phyloP scores from a whole-genome alignment of 1,140 invertebrate genomes.

The Chymomyza costata region DNA sequence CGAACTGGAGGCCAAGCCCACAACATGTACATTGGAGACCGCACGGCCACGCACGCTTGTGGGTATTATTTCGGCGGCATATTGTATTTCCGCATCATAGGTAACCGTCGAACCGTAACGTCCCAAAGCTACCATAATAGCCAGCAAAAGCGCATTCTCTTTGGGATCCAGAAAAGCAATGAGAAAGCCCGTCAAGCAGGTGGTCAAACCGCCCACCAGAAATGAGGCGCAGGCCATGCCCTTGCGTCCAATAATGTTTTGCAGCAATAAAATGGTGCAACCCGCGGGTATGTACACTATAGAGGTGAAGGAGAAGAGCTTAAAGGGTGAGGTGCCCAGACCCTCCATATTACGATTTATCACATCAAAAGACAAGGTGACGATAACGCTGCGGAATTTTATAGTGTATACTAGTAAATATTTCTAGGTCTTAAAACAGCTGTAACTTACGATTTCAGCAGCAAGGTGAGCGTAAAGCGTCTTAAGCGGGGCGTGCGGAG shows the following conservation, averaged over 20 bases:
- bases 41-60: slow-evolving; percentile 79
- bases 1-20: slow-evolving; percentile 76
- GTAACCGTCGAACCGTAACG: slow-evolving; percentile 79
- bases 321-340: slow-evolving; percentile 77
- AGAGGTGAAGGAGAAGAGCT: slow-evolving; percentile 78
- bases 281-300: slow-evolving; percentile 78
- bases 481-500: slow-evolving; percentile 77
- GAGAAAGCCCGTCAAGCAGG: slow-evolving; percentile 58
- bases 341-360: slow-evolving; percentile 79
- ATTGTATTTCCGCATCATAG: slow-evolving; percentile 80
- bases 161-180: slow-evolving; percentile 51
- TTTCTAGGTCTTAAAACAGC: not conserved
- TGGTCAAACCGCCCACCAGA: slow-evolving; percentile 77
- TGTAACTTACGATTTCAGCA: slow-evolving; percentile 78
- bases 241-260: slow-evolving; percentile 78
- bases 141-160: slow-evolving; percentile 51
- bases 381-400: slow-evolving; percentile 76
- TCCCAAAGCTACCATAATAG: slow-evolving; percentile 76
- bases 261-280: slow-evolving; percentile 76
- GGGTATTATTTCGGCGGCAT: slow-evolving; percentile 81
- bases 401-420: not conserved
- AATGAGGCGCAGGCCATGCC: slow-evolving; percentile 77
- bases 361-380: slow-evolving; percentile 79
- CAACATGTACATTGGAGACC: slow-evolving; percentile 77
- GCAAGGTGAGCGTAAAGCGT: slow-evolving; percentile 76